Percentiles rank a stretch among this genome's conserved stretches.
Evolutionary conservation across 2,797 vertebrate species (phyloP).

Genomic region (Gymnothorax javanicus): DNA sequence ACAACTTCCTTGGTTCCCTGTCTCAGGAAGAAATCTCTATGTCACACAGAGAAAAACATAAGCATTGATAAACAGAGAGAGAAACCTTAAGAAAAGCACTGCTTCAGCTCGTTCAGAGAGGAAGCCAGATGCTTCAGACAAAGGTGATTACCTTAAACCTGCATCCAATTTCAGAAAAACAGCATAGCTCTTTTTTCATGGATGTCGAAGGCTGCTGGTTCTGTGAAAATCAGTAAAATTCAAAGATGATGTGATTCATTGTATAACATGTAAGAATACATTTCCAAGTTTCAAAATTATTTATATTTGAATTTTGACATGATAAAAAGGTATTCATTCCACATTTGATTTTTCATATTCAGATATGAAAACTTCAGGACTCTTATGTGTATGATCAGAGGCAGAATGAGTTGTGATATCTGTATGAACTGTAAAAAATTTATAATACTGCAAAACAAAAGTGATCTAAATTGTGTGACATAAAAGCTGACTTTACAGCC

Average conservation of each 20-base stretch:
- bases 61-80: background rate
- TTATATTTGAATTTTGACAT: too few species aligned
- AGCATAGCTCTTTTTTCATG: slow-evolving; percentile 61
- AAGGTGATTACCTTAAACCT: slow-evolving; percentile 69
- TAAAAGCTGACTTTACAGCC: too few species aligned
- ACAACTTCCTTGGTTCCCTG: slow-evolving; percentile 73
- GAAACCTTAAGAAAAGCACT: background rate
- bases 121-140: background rate
- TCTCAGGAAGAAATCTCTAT: slow-evolving; percentile 19
- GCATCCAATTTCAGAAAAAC: slow-evolving; percentile 75
- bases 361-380: too few species aligned
- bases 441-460: too few species aligned
- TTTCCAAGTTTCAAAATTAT: background rate
- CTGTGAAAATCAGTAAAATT: slow-evolving; percentile 53
- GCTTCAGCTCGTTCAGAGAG: background rate
- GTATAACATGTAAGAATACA: background rate
- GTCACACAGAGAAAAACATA: background rate
- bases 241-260: background rate
- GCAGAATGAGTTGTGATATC: too few species aligned
- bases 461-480: too few species aligned
- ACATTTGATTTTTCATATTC: too few species aligned
- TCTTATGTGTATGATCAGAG: too few species aligned
- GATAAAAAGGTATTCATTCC: too few species aligned
- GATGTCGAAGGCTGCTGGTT: slow-evolving; percentile 42
- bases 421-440: too few species aligned